Percentiles rank a stretch among this genome's conserved stretches.
Evolutionary conservation across 1,140 invertebrate genomes (phyloP).

Genomic region (Philotrypesis tridentata): DNA sequence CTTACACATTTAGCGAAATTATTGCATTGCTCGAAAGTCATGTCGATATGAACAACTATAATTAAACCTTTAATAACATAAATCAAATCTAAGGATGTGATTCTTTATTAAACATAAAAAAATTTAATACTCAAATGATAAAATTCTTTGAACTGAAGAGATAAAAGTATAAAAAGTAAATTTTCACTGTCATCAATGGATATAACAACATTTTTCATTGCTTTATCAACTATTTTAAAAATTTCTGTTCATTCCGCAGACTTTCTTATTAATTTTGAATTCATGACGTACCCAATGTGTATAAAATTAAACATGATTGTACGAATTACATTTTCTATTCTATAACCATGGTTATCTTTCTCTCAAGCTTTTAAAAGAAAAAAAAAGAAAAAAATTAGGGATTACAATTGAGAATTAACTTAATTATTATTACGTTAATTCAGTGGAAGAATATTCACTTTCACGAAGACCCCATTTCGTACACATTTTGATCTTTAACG

Average conservation of each 20-base stretch:
- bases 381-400: background rate
- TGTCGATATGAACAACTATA: background rate
- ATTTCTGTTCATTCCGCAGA: slow-evolving; percentile 10
- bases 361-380: background rate
- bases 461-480: background rate
- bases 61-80: too few relatives aligned
- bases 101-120: background rate
- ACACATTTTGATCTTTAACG: slow-evolving; percentile 36
- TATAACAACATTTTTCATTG: background rate
- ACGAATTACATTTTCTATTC: background rate
- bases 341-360: background rate
- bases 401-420: background rate
- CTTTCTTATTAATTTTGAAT: background rate
- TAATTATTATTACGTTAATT: background rate
- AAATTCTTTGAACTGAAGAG: background rate
- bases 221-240: background rate
- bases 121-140: background rate
- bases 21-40: slow-evolving; percentile 18
- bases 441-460: slow-evolving; percentile 36
- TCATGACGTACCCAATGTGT: background rate
- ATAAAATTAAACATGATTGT: background rate
- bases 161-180: background rate
- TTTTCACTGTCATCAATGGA: background rate
- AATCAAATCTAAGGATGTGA: too few relatives aligned
- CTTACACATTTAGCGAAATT: background rate